phyloP scores from a whole-genome alignment of 2,888 invertebrate species.

The Macrostomum cliftonense region DNA sequence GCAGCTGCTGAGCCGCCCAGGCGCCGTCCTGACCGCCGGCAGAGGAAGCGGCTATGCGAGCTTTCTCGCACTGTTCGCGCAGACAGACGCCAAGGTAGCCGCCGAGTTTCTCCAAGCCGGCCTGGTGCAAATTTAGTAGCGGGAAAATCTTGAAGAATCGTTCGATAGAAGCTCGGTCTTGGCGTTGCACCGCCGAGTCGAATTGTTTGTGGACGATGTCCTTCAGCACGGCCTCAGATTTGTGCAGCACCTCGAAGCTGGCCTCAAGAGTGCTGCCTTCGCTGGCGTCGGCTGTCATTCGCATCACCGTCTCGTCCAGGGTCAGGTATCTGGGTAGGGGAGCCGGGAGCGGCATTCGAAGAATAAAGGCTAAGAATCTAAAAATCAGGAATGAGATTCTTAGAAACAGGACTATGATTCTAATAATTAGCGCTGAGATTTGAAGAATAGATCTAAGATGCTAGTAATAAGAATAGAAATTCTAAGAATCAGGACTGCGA shows the following conservation, averaged over 20 bases:
- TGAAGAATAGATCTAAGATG: too few relatives aligned
- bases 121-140: slow-evolving; percentile 67
- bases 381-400: too few relatives aligned
- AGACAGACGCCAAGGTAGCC: slow-evolving; percentile 51
- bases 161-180: slow-evolving; percentile 72
- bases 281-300: slow-evolving; percentile 57
- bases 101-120: slow-evolving; percentile 70
- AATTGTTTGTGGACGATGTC: slow-evolving; percentile 58
- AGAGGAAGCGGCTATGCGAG: not conserved
- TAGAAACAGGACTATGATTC: too few relatives aligned
- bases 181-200: slow-evolving; percentile 59
- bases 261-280: slow-evolving; percentile 51
- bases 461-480: too few relatives aligned
- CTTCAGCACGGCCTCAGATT: slow-evolving; percentile 52
- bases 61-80: not conserved
- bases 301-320: slow-evolving; percentile 66
- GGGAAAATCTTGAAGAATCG: slow-evolving; percentile 92
- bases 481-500: too few relatives aligned
- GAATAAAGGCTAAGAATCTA: too few relatives aligned
- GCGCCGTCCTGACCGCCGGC: not conserved
- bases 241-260: slow-evolving; percentile 53
- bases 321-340: slow-evolving; percentile 65
- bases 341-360: too few relatives aligned
- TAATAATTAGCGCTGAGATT: too few relatives aligned
- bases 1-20: too few relatives aligned